Conservation (phyloP, 2,888 invertebrate genomes). For the Idaea aversata region DNA sequence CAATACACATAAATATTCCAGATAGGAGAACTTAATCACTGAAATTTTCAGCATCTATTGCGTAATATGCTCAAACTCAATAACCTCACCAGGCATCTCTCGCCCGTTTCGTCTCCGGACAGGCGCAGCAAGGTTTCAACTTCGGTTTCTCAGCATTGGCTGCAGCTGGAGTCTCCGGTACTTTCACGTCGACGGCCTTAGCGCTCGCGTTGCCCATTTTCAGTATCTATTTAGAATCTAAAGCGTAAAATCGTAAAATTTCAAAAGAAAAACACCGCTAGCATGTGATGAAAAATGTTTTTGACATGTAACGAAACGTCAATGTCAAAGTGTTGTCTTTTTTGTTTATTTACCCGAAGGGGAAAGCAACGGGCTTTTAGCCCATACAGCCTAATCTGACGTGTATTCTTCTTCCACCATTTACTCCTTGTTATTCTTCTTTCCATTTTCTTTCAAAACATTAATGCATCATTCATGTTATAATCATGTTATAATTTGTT, state of each 20-base stretch:
- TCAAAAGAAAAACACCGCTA: slow-evolving; percentile 8
- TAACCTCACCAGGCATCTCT: slow-evolving; percentile 93
- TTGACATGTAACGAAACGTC: neutral
- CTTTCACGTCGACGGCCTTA: slow-evolving; percentile 63
- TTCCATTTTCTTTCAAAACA: too few relatives aligned
- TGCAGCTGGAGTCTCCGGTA: slow-evolving; percentile 46
- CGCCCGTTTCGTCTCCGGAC: slow-evolving; percentile 95
- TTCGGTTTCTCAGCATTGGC: slow-evolving; percentile 84
- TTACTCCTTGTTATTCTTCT: too few relatives aligned
- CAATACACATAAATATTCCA: too few relatives aligned
- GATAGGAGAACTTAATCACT: slow-evolving; percentile 2
- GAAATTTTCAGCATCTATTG: slow-evolving; percentile 11
- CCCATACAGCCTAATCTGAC: too few relatives aligned
- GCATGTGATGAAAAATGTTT: neutral
- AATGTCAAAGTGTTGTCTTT: neutral
- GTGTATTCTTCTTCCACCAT: too few relatives aligned
- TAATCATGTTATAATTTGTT: too few relatives aligned
- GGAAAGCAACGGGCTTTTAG: too few relatives aligned
- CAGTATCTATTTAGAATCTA: slow-evolving; percentile 3
- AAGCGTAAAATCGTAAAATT: slow-evolving; percentile 23
- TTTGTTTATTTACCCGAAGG: neutral
- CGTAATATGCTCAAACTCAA: slow-evolving; percentile 30
- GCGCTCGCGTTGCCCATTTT: slow-evolving; percentile 73
- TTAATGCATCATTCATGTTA: too few relatives aligned
- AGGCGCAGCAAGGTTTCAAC: slow-evolving; percentile 97